phyloP scores from a whole-genome alignment of 2,888 invertebrate species.

The Melanargia galathea region DNA sequence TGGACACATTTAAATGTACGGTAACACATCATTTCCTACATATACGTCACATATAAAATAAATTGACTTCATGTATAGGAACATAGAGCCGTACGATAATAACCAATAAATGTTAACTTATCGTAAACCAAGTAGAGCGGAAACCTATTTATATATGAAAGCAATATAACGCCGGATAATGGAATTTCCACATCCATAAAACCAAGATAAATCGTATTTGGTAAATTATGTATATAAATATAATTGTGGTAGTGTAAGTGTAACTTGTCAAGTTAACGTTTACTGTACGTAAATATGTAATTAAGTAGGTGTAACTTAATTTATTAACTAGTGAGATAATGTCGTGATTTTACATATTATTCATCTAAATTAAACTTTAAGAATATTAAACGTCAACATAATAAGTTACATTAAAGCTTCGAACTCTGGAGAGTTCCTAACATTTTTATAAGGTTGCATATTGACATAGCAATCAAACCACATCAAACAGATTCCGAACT shows the following conservation, averaged over 20 bases:
- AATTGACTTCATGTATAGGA: constrained; percentile 45
- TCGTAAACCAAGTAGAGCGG: constrained; percentile 53
- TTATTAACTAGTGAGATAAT: no score
- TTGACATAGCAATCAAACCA: constrained; percentile 29
- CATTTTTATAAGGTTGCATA: background rate
- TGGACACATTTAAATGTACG: constrained; percentile 1
- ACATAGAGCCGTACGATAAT: constrained; percentile 52
- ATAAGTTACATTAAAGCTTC: no score
- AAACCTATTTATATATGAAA: constrained; percentile 43
- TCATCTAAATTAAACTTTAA: no score
- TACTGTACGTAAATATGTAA: no score
- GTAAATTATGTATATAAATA: background rate
- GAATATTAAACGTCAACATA: no score
- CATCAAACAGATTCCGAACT: constrained; percentile 55
- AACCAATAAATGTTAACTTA: constrained; percentile 58
- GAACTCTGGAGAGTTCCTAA: no score
- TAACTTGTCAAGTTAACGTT: no score
- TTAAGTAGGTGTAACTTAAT: no score
- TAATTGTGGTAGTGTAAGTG: no score
- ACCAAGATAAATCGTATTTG: background rate
- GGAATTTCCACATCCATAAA: background rate
- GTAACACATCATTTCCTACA: constrained; percentile 29
- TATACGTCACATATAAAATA: constrained; percentile 36
- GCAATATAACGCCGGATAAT: constrained; percentile 24
- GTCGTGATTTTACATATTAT: no score